Evolutionary conservation across 2,113 vertebrate species (phyloP).

Genomic region (Cebidichthys violaceus): DNA sequence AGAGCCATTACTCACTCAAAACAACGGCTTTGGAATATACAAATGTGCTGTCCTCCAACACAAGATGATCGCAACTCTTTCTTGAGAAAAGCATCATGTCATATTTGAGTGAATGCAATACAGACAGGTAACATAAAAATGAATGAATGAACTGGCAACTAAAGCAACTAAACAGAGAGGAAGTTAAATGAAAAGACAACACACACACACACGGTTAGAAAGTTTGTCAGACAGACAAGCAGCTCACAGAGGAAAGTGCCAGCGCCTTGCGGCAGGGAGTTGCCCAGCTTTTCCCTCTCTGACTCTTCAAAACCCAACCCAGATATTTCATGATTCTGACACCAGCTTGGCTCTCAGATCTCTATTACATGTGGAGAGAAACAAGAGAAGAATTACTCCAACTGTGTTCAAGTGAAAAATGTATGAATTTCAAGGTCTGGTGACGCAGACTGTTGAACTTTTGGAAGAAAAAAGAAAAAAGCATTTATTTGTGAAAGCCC

Average conservation of each 20-base stretch:
- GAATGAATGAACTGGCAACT: neutral
- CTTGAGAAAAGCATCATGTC: neutral
- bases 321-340: slow-evolving; percentile 79
- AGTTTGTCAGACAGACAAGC: slow-evolving; percentile 25
- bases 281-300: slow-evolving; percentile 67
- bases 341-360: slow-evolving; percentile 61
- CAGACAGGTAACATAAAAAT: neutral
- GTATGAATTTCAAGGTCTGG: slow-evolving; percentile 61
- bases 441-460: slow-evolving; percentile 56
- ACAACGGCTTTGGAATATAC: neutral
- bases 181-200: slow-evolving; percentile 4
- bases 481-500: slow-evolving; percentile 53
- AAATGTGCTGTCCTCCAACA: neutral
- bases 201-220: slow-evolving; percentile 24
- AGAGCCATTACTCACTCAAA: neutral
- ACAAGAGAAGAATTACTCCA: slow-evolving; percentile 55
- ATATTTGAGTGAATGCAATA: too few species aligned
- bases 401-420: slow-evolving; percentile 50
- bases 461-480: slow-evolving; percentile 6
- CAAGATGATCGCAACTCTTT: neutral
- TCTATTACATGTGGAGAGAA: slow-evolving; percentile 42
- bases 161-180: neutral
- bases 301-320: slow-evolving; percentile 66
- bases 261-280: slow-evolving; percentile 71
- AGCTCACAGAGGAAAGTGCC: slow-evolving; percentile 38